These are phyloP conservation scores for Tryphoninae sp. DNA, from an alignment of 2,888 invertebrate genomes.

Conservation along the genomic window DNA sequence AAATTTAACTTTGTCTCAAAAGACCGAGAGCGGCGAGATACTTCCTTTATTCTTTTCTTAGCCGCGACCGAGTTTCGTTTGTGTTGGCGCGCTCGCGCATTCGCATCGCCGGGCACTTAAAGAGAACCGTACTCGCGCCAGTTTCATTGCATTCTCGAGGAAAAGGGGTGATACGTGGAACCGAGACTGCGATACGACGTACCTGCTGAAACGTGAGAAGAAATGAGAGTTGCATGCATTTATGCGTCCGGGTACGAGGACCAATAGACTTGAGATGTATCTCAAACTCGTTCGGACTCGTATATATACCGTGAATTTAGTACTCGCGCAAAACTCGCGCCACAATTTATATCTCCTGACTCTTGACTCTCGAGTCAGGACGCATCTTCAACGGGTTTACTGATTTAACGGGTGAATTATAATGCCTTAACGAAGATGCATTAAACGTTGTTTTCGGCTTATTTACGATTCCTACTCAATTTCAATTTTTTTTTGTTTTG, in stretches of 20 bases:
- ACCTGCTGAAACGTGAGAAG: slow-evolving; percentile 42
- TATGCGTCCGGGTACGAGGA: not conserved
- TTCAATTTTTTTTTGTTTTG: not conserved
- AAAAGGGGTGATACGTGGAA: slow-evolving; percentile 40
- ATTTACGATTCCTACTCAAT: slow-evolving; percentile 7
- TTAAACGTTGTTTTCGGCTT: slow-evolving; percentile 26
- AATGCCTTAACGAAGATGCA: slow-evolving; percentile 39
- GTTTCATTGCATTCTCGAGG: slow-evolving; percentile 66
- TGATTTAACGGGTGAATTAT: slow-evolving; percentile 41
- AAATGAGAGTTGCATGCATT: not conserved
- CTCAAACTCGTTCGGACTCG: slow-evolving; percentile 32
- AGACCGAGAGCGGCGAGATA: slow-evolving; percentile 46
- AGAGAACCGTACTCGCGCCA: slow-evolving; percentile 55
- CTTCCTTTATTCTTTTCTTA: slow-evolving; percentile 67
- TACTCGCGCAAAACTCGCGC: slow-evolving; percentile 39
- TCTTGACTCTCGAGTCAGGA: slow-evolving; percentile 33
- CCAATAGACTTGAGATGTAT: slow-evolving; percentile 15
- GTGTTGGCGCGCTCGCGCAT: slow-evolving; percentile 42
- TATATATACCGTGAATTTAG: slow-evolving; percentile 32
- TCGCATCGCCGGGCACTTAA: slow-evolving; percentile 60
- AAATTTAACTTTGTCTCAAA: slow-evolving; percentile 66
- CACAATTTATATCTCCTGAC: slow-evolving; percentile 55
- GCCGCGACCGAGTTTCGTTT: slow-evolving; percentile 74
- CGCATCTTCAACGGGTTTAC: slow-evolving; percentile 41
- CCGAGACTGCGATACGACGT: slow-evolving; percentile 32